Evolutionary conservation across 2,888 invertebrate species (phyloP).

Genomic region (Drosophila robusta): DNA sequence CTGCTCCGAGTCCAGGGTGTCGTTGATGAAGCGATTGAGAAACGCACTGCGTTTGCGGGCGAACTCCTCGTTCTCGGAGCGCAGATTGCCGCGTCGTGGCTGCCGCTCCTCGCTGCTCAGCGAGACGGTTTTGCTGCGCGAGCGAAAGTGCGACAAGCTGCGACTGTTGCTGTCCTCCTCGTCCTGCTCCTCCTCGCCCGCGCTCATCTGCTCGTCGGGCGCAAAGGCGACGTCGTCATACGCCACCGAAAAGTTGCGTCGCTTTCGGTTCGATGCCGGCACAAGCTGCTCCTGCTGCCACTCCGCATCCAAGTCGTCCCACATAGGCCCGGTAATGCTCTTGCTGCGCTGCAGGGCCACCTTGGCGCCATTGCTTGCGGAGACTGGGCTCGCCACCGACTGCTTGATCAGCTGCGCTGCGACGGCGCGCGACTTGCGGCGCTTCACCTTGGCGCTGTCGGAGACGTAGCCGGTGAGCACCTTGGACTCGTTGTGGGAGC

Average conservation of each 20-base stretch:
- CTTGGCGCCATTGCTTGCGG: slow-evolving; percentile 1
- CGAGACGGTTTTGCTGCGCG: slow-evolving; percentile 82
- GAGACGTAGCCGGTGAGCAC: slow-evolving; percentile 88
- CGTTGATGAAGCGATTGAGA: slow-evolving; percentile 86
- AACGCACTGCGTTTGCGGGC: slow-evolving; percentile 88
- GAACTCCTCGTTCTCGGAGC: slow-evolving; percentile 88
- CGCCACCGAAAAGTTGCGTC: slow-evolving; percentile 44
- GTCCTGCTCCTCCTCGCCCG: slow-evolving; percentile 41
- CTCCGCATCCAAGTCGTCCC: slow-evolving; percentile 39
- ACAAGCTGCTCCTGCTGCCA: slow-evolving; percentile 16
- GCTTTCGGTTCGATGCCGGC: slow-evolving; percentile 10
- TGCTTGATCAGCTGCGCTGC: slow-evolving; percentile 30
- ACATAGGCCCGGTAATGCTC: slow-evolving; percentile 54
- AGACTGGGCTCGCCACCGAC: neutral
- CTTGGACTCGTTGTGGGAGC: slow-evolving; percentile 89
- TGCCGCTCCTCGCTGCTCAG: slow-evolving; percentile 53
- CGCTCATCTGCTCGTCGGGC: slow-evolving; percentile 36
- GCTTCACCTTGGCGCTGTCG: slow-evolving; percentile 84
- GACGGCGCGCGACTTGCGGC: slow-evolving; percentile 60
- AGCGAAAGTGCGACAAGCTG: slow-evolving; percentile 41
- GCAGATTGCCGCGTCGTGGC: slow-evolving; percentile 86
- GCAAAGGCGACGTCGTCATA: slow-evolving; percentile 29
- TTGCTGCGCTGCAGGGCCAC: slow-evolving; percentile 54
- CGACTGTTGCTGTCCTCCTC: slow-evolving; percentile 30
- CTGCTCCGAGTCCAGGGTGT: slow-evolving; percentile 30